These are phyloP conservation scores for Drosophila mercatorum DNA, from an alignment of 2,888 invertebrate genomes.

Conservation along the genomic window DNA sequence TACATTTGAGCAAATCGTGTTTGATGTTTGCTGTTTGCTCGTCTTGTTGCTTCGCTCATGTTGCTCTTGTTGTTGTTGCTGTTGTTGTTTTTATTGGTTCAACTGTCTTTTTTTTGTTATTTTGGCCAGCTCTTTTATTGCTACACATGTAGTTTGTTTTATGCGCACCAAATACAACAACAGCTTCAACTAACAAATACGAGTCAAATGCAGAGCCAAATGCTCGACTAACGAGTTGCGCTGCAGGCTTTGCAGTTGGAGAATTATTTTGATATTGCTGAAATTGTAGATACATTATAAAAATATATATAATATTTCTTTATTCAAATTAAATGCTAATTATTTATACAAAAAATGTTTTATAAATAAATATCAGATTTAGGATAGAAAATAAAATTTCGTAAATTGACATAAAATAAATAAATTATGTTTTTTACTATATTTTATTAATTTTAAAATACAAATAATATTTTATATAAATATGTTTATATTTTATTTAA, in stretches of 20 bases:
- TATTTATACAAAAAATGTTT: no score
- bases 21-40: slow-evolving; percentile 81
- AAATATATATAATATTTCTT: no score
- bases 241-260: background rate
- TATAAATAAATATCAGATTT: no score
- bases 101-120: slow-evolving; percentile 52
- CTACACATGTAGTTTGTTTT: slow-evolving; percentile 76
- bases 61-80: slow-evolving; percentile 61
- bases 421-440: no score
- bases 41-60: slow-evolving; percentile 52
- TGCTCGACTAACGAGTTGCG: slow-evolving; percentile 23
- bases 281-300: no score
- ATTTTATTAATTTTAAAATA: no score
- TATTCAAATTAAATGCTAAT: no score
- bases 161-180: slow-evolving; percentile 53
- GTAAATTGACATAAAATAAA: no score
- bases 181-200: slow-evolving; percentile 32
- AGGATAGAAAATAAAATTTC: no score
- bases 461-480: no score
- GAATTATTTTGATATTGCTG: no score
- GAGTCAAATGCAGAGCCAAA: background rate
- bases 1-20: slow-evolving; percentile 83
- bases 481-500: no score
- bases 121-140: slow-evolving; percentile 74
- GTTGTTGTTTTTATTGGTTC: slow-evolving; percentile 70